Percentiles rank a stretch among this genome's conserved stretches.
These are phyloP conservation scores for Turritopsis dohrnii DNA, from an alignment of 30 jellyfish, hydroid and myxozoan genomes.

Conservation along the genomic window DNA sequence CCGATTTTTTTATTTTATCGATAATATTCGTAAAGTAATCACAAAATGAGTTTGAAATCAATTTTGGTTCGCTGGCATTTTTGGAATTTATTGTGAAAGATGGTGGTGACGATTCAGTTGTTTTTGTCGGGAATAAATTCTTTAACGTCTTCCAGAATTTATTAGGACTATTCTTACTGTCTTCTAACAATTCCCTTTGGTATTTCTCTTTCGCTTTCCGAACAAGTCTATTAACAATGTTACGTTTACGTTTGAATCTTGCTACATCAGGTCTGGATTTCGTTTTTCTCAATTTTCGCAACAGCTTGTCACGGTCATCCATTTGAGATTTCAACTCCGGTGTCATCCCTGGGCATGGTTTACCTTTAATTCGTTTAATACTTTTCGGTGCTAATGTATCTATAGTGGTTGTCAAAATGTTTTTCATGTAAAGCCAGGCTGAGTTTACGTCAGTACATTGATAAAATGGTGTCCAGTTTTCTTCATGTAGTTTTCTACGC, in stretches of 20 bases:
- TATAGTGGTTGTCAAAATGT: no score
- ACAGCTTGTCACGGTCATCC: not conserved
- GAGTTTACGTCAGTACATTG: no score
- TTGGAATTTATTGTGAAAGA: not conserved
- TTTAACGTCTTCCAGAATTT: not conserved
- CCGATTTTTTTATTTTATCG: not conserved
- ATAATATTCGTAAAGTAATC: not conserved
- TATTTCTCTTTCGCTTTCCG: not conserved
- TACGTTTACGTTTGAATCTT: not conserved
- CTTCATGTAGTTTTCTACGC: no score
- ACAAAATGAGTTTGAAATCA: not conserved
- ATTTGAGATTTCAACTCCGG: not conserved
- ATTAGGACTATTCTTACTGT: not conserved
- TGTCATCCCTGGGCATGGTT: not conserved
- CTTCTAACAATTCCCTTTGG: not conserved
- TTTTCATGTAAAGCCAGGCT: no score
- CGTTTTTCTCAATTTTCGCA: not conserved
- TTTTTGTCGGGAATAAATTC: not conserved
- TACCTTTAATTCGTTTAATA: not conserved
- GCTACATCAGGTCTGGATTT: not conserved
- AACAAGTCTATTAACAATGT: not conserved
- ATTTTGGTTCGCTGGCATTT: not conserved
- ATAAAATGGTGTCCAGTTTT: no score
- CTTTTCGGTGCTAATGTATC: not conserved
- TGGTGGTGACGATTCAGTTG: not conserved